A percentile compares a stretch with the other conserved stretches of the same genome.
phyloP scores from a whole-genome alignment of 2,797 vertebrate species.

The Yasuhikotakia modesta region DNA sequence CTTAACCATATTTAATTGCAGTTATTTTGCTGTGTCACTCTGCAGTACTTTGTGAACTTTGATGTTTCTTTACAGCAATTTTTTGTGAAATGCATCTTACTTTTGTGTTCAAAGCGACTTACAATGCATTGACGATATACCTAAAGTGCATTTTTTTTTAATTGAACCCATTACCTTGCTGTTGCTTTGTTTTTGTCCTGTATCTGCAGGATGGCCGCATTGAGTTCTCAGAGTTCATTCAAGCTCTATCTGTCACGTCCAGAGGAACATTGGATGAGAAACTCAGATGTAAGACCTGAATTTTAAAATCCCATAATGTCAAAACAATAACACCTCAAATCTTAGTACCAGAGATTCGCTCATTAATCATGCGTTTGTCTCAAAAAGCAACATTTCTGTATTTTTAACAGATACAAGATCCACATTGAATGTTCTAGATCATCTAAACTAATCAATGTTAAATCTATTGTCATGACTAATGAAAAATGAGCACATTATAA shows the following conservation, averaged over 20 bases:
- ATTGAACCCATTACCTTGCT: no score
- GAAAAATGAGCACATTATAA: no score
- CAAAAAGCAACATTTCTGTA: not conserved
- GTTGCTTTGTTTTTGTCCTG: slow-evolving; percentile 12
- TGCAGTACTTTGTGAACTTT: slow-evolving; percentile 24
- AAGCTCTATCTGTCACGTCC: slow-evolving; percentile 96
- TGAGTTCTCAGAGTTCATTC: slow-evolving; percentile 98
- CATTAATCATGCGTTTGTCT: not conserved
- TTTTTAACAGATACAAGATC: not conserved
- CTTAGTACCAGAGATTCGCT: not conserved
- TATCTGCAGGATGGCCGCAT: slow-evolving; percentile 91
- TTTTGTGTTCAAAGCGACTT: no score
- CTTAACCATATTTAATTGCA: slow-evolving; percentile 6
- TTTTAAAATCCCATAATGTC: not conserved
- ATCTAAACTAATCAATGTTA: not conserved
- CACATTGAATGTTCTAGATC: not conserved
- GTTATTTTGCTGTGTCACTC: slow-evolving; percentile 35
- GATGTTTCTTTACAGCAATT: not conserved
- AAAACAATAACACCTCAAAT: no score
- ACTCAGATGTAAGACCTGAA: slow-evolving; percentile 86
- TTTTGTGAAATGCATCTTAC: not conserved
- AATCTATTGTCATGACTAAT: not conserved
- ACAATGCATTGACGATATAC: no score
- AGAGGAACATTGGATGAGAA: slow-evolving; percentile 97
- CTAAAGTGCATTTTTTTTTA: not conserved